Evolutionary conservation across 2,888 invertebrate species (phyloP), one percentile per base, ranked within the genome.

Genomic region (Panorpa germanica): DNA sequence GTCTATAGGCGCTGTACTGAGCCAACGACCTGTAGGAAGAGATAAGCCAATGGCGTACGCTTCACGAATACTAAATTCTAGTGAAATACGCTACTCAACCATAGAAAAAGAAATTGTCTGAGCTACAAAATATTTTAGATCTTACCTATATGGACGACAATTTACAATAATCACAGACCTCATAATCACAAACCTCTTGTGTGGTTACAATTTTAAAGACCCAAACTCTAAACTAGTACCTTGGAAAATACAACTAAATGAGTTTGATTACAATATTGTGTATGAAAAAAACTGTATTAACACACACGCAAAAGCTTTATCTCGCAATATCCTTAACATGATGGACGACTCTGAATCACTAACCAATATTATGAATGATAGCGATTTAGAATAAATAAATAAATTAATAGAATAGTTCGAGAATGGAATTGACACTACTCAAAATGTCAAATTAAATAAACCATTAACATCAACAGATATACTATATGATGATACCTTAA

Each of bases 101-200:
- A 40, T 34, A 9, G 39, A 45, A 31, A 34, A 37, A n/a, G 45
- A 45, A 2, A 30, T 42, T 2, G 31, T 42, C 5, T 41, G 36
- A 36, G 38, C 37, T 2, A 26, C 38, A 5, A 38, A 41, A 25
- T 34, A 39, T 25, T 44, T 38, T 28, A 15, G 40, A 19, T 37
- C 37, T 9, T 43, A 44, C 33, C 15, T 44, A 6, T 36, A 36
- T 23, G 43, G 43, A 6, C 31, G 33, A 12, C 32, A 37, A 19
- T 43, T 45, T 20, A 36, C 14, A n/a, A 27, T 45, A n/a, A 35
- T 39, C 5, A 43, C 40, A 1, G 44, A 44, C n/a, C n/a, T n/a
- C n/a, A n/a, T n/a, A n/a, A n/a, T 35, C 43, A 43, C 26, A 25
- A 25, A 29, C 38, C 42, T 2, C 22, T 43, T 18, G 16, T 28